Conservation (phyloP, 2,113 vertebrate species). For the Grammomys dolichurus region DNA sequence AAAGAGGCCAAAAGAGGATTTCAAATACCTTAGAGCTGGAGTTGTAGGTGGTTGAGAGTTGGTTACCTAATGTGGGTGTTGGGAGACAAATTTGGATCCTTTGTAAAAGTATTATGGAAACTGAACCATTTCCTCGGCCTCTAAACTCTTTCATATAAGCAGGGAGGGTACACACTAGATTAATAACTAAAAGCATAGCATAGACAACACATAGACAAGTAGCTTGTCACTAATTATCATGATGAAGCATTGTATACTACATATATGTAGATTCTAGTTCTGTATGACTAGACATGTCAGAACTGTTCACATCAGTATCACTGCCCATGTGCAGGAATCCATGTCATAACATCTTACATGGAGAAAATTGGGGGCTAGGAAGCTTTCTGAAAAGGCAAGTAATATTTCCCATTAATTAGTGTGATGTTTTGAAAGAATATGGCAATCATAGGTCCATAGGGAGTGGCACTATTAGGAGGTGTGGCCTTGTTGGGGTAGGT, state of each 20-base stretch:
- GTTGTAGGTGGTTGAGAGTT: neutral
- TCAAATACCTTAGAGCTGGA: neutral
- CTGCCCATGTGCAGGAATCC: neutral
- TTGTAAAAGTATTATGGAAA: neutral
- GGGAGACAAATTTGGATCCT: neutral
- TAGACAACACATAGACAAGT: neutral
- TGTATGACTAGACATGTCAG: too few relatives aligned
- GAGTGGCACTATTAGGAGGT: neutral
- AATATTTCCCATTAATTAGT: neutral
- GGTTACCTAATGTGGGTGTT: neutral
- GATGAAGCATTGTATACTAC: neutral
- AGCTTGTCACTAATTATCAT: neutral
- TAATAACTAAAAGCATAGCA: neutral
- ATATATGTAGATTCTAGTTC: neutral
- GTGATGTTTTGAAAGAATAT: neutral
- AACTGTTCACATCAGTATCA: too few relatives aligned
- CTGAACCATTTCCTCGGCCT: neutral
- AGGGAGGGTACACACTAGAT: neutral
- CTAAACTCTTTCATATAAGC: neutral
- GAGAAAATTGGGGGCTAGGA: too few relatives aligned
- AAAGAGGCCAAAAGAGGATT: neutral
- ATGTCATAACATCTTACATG: neutral
- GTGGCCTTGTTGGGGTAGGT: neutral
- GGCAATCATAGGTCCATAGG: neutral
- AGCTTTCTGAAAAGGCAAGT: neutral